phyloP scores from a whole-genome alignment of 2,888 invertebrate genomes.

The Glaucopsyche alexis region DNA sequence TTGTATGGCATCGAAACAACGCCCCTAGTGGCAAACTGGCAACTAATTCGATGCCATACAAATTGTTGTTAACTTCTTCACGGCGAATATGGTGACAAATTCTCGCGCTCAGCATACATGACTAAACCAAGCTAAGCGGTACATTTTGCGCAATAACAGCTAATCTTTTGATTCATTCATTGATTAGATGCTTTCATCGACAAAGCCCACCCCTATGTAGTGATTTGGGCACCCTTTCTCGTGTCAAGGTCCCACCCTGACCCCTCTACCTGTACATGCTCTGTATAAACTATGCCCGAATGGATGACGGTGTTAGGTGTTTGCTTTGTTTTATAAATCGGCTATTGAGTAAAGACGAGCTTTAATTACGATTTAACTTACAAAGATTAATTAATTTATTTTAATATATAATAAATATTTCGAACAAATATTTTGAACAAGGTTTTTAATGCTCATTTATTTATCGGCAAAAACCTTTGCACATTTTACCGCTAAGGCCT shows the following conservation, averaged over 20 bases:
- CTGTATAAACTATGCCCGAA: background rate
- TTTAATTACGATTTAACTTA: background rate
- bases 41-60: no score
- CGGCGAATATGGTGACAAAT: no score
- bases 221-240: constrained; percentile 28
- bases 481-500: background rate
- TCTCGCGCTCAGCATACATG: no score
- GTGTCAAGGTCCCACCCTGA: constrained; percentile 30
- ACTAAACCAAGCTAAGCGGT: no score
- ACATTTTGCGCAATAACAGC: no score
- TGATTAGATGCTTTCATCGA: background rate
- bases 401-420: no score
- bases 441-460: no score
- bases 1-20: no score
- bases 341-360: background rate
- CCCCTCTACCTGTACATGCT: background rate
- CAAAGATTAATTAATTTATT: background rate
- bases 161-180: background rate
- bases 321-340: constrained; percentile 7
- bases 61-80: no score
- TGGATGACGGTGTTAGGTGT: background rate
- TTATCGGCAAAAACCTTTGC: no score
- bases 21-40: no score
- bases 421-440: no score
- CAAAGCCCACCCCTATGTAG: constrained; percentile 14